These are phyloP conservation scores for Xestoiulus laeticollis DNA, from an alignment of 2,888 invertebrate species.

Conservation along the genomic window DNA sequence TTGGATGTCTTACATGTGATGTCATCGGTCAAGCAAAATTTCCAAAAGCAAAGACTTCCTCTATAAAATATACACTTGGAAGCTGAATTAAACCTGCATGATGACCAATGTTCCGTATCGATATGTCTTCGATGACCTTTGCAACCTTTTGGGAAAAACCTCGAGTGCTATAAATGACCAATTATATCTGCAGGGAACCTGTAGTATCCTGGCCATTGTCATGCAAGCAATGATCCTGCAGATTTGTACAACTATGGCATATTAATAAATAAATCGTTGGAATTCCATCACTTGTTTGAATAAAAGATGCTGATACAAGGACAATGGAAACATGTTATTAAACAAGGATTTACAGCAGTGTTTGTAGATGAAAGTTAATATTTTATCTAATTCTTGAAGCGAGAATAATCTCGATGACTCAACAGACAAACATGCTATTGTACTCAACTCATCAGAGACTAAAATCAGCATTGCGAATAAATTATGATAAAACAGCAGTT, in stretches of 20 bases:
- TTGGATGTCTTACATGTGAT: not conserved
- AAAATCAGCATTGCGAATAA: not conserved
- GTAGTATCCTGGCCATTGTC: not conserved
- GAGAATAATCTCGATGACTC: not conserved
- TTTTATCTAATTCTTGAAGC: slow-evolving; percentile 3
- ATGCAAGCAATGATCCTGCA: not conserved
- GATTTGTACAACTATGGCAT: not conserved
- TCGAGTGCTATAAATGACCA: not conserved
- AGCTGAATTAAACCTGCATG: not conserved
- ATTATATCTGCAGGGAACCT: slow-evolving; percentile 1
- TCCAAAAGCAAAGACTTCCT: too few relatives aligned
- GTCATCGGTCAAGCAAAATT: not conserved
- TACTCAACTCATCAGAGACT: not conserved
- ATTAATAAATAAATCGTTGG: not conserved
- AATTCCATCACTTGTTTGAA: not conserved
- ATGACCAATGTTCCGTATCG: not conserved
- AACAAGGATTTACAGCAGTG: not conserved
- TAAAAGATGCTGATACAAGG: not conserved
- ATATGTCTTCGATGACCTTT: not conserved
- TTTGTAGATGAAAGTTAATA: not conserved
- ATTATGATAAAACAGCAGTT: not conserved
- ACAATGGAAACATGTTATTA: not conserved
- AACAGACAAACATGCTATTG: not conserved
- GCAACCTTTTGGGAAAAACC: not conserved
- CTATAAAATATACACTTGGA: too few relatives aligned